These are phyloP conservation scores for Magallana gigas DNA, from an alignment of 1,140 invertebrate genomes.

Conservation along the genomic window DNA sequence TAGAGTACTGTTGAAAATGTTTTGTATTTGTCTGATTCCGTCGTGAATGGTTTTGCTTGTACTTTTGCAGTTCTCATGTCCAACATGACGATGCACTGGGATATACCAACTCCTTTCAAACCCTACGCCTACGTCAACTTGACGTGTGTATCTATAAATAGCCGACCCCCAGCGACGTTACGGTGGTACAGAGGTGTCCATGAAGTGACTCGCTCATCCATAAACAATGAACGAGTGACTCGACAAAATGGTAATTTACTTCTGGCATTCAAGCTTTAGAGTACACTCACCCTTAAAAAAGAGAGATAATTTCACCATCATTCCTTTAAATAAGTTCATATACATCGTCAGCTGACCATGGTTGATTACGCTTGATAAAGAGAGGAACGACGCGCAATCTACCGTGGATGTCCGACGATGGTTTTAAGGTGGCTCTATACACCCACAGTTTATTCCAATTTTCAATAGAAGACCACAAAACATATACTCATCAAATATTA, in stretches of 20 bases:
- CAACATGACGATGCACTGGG: constrained; percentile 11
- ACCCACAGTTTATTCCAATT: no score
- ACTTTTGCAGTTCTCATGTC: constrained; percentile 16
- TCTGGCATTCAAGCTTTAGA: not conserved
- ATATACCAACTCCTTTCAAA: not conserved
- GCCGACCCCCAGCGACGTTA: constrained; percentile 24
- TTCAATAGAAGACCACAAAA: no score
- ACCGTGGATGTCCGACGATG: no score
- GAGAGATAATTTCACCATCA: not conserved
- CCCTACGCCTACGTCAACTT: not conserved
- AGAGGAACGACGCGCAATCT: no score
- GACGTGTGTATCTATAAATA: constrained; percentile 38
- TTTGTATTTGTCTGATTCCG: no score
- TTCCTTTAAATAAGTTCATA: no score
- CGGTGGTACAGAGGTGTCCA: constrained; percentile 28
- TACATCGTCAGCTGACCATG: no score
- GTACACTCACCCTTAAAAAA: not conserved
- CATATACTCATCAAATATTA: no score
- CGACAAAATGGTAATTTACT: not conserved
- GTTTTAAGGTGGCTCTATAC: no score
- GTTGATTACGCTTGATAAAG: no score
- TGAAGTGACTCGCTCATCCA: not conserved
- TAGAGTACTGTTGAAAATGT: no score
- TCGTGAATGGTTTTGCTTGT: no score
- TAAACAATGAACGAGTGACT: not conserved